phyloP scores from a whole-genome alignment of 2,888 invertebrate species.

The Caradrina clavipalpis region DNA sequence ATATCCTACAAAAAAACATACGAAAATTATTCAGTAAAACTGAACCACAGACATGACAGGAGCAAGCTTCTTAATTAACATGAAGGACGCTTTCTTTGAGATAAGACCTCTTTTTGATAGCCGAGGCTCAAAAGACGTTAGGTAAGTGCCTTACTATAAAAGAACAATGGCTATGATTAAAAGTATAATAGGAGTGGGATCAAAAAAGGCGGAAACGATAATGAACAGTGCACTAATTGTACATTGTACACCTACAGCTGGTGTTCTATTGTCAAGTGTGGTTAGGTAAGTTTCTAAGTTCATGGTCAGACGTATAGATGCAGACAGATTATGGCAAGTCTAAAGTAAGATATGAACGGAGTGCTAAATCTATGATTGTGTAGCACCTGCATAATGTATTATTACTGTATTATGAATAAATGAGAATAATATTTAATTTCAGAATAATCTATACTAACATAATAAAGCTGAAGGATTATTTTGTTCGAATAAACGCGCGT shows the following conservation, averaged over 20 bases:
- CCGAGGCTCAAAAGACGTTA: constrained; percentile 42
- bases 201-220: constrained; percentile 51
- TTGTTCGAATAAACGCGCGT: no score
- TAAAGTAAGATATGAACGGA: neutral
- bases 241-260: constrained; percentile 54
- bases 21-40: constrained; percentile 50
- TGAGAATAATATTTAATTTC: no score
- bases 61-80: constrained; percentile 57
- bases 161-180: constrained; percentile 58
- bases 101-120: constrained; percentile 56
- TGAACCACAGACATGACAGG: constrained; percentile 43
- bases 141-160: constrained; percentile 41
- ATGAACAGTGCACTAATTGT: constrained; percentile 47
- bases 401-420: no score
- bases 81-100: constrained; percentile 62
- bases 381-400: neutral
- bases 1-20: constrained; percentile 29
- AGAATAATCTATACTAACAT: no score
- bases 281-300: constrained; percentile 32
- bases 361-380: neutral
- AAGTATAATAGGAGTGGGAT: constrained; percentile 45
- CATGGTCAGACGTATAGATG: constrained; percentile 39
- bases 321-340: neutral
- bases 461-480: no score
- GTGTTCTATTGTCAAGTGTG: constrained; percentile 44